Evolutionary conservation across 2,797 vertebrate genomes (phyloP).

Genomic region (Buphagus erythrorhynchus): DNA sequence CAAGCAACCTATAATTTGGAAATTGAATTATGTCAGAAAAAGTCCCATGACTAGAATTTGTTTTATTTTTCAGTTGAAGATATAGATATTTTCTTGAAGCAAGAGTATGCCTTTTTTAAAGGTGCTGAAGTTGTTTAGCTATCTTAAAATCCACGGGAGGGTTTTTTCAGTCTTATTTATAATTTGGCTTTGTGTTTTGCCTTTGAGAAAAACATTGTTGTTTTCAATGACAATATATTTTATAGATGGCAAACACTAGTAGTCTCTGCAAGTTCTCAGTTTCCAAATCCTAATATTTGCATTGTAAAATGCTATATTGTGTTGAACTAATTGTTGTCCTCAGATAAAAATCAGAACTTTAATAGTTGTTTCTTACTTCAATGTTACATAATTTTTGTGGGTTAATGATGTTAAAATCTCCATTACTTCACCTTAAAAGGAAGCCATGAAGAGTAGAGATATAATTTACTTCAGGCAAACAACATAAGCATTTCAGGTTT

Average conservation of each 20-base stretch:
- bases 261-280: background rate
- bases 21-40: background rate
- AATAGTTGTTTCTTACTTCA: background rate
- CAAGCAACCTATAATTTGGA: background rate
- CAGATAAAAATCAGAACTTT: background rate
- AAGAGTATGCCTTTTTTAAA: rapidly evolving
- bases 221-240: background rate
- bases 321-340: background rate
- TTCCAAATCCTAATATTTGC: background rate
- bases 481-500: background rate
- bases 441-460: background rate
- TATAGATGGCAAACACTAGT: background rate
- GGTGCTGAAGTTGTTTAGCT: rapidly evolving
- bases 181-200: background rate
- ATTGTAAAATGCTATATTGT: background rate
- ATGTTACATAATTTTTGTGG: background rate
- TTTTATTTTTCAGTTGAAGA: background rate
- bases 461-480: background rate
- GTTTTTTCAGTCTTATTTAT: background rate
- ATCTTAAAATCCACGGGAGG: background rate
- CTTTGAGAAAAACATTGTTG: background rate
- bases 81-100: background rate
- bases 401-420: background rate
- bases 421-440: background rate
- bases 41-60: background rate